Evolutionary conservation across 2,797 vertebrate genomes (phyloP), one percentile per base, ranked within the genome.

Genomic region (Catamblyrhynchus diadema): DNA sequence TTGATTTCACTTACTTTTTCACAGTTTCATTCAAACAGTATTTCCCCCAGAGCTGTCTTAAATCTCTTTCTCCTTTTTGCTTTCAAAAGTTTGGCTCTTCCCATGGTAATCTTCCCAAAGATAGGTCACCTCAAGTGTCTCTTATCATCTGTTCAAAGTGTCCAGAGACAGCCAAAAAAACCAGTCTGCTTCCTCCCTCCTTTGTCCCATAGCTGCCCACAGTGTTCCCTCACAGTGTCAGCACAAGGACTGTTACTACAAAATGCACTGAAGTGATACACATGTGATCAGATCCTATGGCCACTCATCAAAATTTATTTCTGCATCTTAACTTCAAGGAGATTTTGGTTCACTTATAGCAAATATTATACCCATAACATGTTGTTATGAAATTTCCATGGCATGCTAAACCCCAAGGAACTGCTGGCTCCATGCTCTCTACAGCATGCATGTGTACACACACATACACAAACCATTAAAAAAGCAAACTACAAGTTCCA

Each of bases 231-330:
- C 39, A 33, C 62, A 53, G 33, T 4, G 9, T 48, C 54, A 88
- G 60, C 44, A 73, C 3, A 2, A 28, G 4, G 32, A 50, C 28
- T 64, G 15, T 30, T 37, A 59, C 14, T 42, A 28, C 15, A n/a
- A 30, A 74, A 82, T 1, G 14, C 33, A 65, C 30, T 32, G 8
- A 44, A 60, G 7, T 2, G 4, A 71, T 39, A 24, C 2, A 0
- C 0, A 0, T 22, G 23, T 17, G 14, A 73, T 59, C 30, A 53
- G 60, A 77, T 53, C 27, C 4, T 27, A 22, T 0, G 2, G 42
- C 13, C 57, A 21, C 8, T 45, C 25, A 20, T 32, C 61, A 67
- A 47, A 67, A 61, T 35, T 53, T 25, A 57, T 20, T 57, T 64
- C 37, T 57, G 32, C 30, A 41, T 33, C 56, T 44, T 32, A 86